phyloP scores from a whole-genome alignment of 2,888 invertebrate genomes.

The Cataglyphis livida region DNA sequence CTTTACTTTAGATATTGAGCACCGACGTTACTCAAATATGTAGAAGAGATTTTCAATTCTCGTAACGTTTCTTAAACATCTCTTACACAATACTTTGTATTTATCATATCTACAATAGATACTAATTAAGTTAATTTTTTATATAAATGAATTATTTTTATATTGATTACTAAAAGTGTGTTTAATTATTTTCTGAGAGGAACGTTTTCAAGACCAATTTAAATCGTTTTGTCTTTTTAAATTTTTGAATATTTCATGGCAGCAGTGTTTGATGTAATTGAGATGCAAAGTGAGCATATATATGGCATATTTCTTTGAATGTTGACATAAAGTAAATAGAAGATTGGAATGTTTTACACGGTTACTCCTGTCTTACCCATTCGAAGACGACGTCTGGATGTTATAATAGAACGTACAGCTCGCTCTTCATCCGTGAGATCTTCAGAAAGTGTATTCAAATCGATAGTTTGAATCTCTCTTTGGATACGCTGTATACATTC shows the following conservation, averaged over 20 bases:
- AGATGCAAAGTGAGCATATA: background rate
- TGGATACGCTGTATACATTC: slow-evolving; percentile 27
- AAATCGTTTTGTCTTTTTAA: background rate
- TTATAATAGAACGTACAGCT: slow-evolving; percentile 33
- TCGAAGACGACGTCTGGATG: slow-evolving; percentile 51
- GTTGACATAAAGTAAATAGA: background rate
- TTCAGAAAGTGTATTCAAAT: background rate
- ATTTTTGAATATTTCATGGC: background rate
- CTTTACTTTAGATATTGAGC: background rate
- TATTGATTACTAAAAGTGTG: background rate
- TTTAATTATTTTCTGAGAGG: background rate
- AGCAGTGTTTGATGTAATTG: background rate
- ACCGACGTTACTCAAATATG: background rate
- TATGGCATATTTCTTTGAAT: background rate
- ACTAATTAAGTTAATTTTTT: background rate
- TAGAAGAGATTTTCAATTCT: background rate
- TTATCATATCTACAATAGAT: background rate
- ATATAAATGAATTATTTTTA: background rate
- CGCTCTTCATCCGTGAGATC: slow-evolving; percentile 35
- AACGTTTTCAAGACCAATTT: background rate
- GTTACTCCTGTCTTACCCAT: slow-evolving; percentile 38
- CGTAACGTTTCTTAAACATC: background rate
- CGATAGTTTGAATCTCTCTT: slow-evolving; percentile 27
- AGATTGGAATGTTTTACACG: background rate
- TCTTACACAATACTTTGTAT: background rate